Evolutionary conservation across 2,113 vertebrate species (phyloP), one percentile per base, ranked within the genome.

Genomic region (Tachuris rubrigastra): DNA sequence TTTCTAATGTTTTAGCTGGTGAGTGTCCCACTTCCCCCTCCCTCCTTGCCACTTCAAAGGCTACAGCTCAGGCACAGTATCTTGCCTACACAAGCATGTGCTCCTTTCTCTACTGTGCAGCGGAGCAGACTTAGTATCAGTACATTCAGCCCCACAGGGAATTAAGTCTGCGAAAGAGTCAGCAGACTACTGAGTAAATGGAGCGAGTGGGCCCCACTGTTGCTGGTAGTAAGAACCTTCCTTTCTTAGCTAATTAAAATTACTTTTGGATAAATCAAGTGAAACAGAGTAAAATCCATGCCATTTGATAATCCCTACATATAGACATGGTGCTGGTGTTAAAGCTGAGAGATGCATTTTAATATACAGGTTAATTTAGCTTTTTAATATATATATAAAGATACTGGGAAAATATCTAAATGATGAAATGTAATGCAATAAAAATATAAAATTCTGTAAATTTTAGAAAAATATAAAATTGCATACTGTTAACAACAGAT

Each of bases 81-180:
- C 23, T n/a, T 47, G 35, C 8, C 12, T 21, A 9, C 52, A 49
- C 6, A 37, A 18, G 14, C 4, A 0, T 7, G 9, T 23, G 5
- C 12, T 59, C 25, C 23, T 22, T 46, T 28, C 55, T 25, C n/a
- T 39, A 31, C 14, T 17, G 31, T 39, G 35, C 2, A 2, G 20
- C 49, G 13, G 60, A 27, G 16, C 20, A 46, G 42, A 37, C 22
- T 68, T 42, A 18, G 17, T 23, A 22, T 5, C 19, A 31, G 21
- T 41, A 28, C 21, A 42, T 46, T 58, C 39, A 31, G 23, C 5
- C 23, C n/a, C 31, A 33, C 31, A n/a, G 35, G 11, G 7, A 95
- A 52, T 16, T 33, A 59, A 50, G 8, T 60, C 41, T 66, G 33
- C 37, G 56, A 42, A 74, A 50, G 31, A 12, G 18, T 24, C 21